phyloP scores from a whole-genome alignment of 2,888 invertebrate species.

The Pachliopta kotzebuea region DNA sequence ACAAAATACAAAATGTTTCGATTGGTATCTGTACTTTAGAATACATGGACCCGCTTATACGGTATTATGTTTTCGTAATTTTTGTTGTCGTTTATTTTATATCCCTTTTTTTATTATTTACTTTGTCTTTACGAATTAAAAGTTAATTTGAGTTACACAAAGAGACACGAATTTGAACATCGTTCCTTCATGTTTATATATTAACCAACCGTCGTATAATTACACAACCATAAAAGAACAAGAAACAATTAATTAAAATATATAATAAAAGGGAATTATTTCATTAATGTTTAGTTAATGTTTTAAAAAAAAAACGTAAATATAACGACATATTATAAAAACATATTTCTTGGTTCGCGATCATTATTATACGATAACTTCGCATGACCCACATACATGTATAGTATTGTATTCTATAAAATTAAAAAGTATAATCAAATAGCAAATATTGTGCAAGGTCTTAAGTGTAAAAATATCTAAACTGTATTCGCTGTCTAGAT shows the following conservation, averaged over 20 bases:
- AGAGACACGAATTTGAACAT: no score
- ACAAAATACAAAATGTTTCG: not conserved
- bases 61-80: not conserved
- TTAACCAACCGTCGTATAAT: not conserved
- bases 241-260: not conserved
- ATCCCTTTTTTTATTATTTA: not conserved
- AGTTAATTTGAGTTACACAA: no score
- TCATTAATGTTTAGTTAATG: not conserved
- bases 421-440: not conserved
- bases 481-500: no score
- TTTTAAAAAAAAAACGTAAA: not conserved
- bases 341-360: not conserved
- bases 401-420: not conserved
- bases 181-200: no score
- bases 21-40: not conserved
- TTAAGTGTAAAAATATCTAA: no score
- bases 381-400: constrained; percentile 1
- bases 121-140: no score
- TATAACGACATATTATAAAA: not conserved
- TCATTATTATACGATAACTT: not conserved
- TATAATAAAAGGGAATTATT: not conserved
- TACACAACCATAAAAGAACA: not conserved
- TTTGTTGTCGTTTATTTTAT: not conserved
- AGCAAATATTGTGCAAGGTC: not conserved
- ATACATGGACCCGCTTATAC: not conserved